Evolutionary conservation across 1,140 invertebrate genomes (phyloP).

Genomic region (Drosophila sp.): DNA sequence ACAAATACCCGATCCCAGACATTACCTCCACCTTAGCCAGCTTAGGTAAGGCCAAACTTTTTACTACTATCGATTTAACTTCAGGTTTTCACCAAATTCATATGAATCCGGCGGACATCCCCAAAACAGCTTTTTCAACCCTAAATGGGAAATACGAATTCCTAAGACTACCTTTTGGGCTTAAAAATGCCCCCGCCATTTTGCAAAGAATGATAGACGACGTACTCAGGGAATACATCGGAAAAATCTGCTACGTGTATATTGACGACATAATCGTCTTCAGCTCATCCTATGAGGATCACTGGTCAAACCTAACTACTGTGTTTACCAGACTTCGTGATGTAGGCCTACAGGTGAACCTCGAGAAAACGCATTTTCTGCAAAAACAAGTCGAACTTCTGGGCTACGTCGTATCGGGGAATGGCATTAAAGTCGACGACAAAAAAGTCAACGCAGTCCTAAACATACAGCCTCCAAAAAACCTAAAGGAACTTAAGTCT

Average conservation of each 20-base stretch:
- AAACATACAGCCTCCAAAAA: neutral
- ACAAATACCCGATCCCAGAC: neutral
- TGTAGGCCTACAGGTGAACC: neutral
- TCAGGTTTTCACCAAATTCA: conserved; percentile 1
- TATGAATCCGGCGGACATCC: neutral
- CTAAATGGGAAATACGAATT: neutral
- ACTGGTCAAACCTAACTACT: no score
- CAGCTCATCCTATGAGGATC: no score
- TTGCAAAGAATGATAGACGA: neutral
- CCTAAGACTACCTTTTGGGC: neutral
- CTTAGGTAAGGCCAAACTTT: neutral
- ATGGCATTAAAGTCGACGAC: conserved; percentile 4
- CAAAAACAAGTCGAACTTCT: conserved; percentile 1
- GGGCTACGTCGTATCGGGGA: neutral
- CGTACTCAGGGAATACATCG: neutral
- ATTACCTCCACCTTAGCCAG: neutral
- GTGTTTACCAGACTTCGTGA: neutral
- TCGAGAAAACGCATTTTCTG: neutral
- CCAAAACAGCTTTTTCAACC: conserved; percentile 4
- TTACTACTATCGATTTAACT: neutral
- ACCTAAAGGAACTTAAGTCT: no score
- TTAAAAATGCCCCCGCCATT: neutral
- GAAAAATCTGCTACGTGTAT: neutral
- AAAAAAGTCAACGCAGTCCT: conserved; percentile 6
- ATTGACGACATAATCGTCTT: no score